Conservation (phyloP, 2,797 vertebrate genomes). For the Ceryle rudis region DNA sequence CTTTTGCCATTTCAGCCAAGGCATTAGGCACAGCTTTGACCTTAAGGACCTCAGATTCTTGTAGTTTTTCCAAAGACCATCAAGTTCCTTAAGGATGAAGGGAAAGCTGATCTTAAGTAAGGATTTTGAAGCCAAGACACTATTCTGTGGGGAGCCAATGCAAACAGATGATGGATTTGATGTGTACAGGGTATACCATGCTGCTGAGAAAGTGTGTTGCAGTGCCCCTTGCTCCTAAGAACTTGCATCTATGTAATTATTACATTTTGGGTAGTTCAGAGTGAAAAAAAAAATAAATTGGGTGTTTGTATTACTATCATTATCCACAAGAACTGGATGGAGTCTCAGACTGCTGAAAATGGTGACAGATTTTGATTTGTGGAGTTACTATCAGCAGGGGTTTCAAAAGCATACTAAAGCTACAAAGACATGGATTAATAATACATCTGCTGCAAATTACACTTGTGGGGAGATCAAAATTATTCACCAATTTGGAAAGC, state of each 20-base stretch:
- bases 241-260: neutral
- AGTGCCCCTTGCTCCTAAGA: neutral
- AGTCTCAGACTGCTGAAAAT: neutral
- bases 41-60: neutral
- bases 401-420: neutral
- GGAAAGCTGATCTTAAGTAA: neutral
- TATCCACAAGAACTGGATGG: neutral
- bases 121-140: neutral
- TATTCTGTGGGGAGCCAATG: neutral
- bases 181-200: neutral
- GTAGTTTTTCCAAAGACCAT: neutral
- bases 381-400: neutral
- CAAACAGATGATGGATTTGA: neutral
- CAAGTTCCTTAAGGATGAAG: neutral
- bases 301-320: neutral
- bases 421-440: neutral
- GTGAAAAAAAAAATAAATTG: neutral
- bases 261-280: neutral
- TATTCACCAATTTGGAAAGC: conserved; percentile 7
- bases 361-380: neutral
- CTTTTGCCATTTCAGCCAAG: neutral
- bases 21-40: neutral
- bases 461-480: neutral
- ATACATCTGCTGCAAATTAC: neutral
- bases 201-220: neutral